Conservation (phyloP, 2,888 invertebrate species). For the Anorthoa munda region DNA sequence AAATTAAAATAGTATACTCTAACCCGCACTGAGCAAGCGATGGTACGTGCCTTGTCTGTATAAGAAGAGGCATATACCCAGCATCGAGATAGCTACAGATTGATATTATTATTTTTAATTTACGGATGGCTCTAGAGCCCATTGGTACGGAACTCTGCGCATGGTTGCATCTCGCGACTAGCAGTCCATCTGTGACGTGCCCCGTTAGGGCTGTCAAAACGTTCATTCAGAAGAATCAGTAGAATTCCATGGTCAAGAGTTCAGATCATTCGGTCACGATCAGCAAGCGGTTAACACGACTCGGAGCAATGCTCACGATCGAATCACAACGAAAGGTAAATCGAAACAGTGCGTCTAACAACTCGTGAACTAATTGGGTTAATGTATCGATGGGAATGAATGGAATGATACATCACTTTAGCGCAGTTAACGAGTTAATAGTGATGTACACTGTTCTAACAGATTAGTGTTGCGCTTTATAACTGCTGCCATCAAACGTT, state of each 20-base stretch:
- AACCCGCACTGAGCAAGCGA: too few species aligned
- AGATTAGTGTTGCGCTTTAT: slow-evolving; percentile 42
- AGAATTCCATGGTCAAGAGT: slow-evolving; percentile 69
- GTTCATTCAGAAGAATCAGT: slow-evolving; percentile 52
- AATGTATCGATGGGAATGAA: slow-evolving; percentile 64
- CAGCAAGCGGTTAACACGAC: slow-evolving; percentile 72
- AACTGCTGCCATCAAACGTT: slow-evolving; percentile 14
- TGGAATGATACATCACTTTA: slow-evolving; percentile 60
- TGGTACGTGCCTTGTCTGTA: too few species aligned
- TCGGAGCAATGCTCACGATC: slow-evolving; percentile 75
- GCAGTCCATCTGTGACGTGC: slow-evolving; percentile 64
- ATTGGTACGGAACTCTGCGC: slow-evolving; percentile 6
- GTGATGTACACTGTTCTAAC: slow-evolving; percentile 38
- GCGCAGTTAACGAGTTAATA: slow-evolving; percentile 58
- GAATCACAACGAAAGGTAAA: slow-evolving; percentile 66
- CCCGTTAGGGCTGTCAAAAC: slow-evolving; percentile 73
- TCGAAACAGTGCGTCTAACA: slow-evolving; percentile 55
- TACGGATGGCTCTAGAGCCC: neutral
- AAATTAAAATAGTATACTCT: too few species aligned
- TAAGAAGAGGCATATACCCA: too few species aligned
- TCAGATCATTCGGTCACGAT: slow-evolving; percentile 79
- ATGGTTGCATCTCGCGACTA: neutral
- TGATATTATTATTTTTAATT: too few species aligned
- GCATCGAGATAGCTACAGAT: too few species aligned
- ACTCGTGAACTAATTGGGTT: slow-evolving; percentile 66